Evolutionary conservation across 2,888 invertebrate species (phyloP).

Genomic region (Plagiodera versicolora): DNA sequence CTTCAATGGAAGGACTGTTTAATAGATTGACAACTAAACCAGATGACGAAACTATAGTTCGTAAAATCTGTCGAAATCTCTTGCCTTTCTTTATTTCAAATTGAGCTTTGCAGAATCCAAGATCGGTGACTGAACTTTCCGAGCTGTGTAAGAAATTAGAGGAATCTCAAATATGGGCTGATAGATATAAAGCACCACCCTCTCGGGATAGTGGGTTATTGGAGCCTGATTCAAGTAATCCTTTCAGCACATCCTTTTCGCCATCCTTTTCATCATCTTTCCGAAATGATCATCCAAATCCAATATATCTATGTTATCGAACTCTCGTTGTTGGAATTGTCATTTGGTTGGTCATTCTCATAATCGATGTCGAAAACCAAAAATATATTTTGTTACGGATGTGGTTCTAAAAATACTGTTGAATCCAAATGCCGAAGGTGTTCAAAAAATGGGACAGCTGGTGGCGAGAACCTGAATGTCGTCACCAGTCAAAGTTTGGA

Average conservation of each 20-base stretch:
- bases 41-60: no score
- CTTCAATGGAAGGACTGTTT: no score
- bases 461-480: background rate
- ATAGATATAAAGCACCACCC: conserved; percentile 11
- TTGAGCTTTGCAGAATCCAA: conserved; percentile 10
- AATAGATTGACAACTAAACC: no score
- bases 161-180: background rate
- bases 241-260: background rate
- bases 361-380: background rate
- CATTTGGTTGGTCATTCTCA: background rate
- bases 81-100: no score
- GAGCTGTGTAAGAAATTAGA: conserved; percentile 12
- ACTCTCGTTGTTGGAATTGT: conserved; percentile 18
- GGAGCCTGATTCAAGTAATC: conserved; percentile 12
- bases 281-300: background rate
- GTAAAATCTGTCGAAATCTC: no score
- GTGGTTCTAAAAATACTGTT: conserved; percentile 5
- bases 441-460: no score
- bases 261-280: background rate
- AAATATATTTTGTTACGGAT: conserved; percentile 13
- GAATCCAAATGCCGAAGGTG: no score
- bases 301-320: conserved; percentile 5
- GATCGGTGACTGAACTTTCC: conserved; percentile 7
- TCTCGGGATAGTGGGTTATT: conserved; percentile 2
- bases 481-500: background rate